Evolutionary conservation across 2,888 invertebrate species (phyloP).

Genomic region (Augochlorella aurata): DNA sequence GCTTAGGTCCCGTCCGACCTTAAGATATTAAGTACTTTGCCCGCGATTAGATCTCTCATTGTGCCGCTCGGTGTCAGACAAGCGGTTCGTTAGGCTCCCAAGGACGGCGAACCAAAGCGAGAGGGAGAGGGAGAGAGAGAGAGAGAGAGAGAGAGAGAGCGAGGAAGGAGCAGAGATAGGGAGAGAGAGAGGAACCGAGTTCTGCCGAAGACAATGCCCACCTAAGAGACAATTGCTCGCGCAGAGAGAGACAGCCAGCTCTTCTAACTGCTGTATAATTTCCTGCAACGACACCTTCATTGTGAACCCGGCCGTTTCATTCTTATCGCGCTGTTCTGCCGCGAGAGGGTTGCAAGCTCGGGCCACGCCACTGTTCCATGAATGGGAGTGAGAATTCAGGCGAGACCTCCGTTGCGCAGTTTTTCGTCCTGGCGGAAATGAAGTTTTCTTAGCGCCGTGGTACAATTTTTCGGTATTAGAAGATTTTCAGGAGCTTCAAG

Average conservation of each 20-base stretch:
- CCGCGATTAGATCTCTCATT: constrained; percentile 82
- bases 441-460: neutral
- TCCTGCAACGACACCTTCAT: constrained; percentile 83
- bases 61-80: constrained; percentile 80
- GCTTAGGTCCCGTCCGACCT: constrained; percentile 74
- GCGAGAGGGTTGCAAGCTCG: constrained; percentile 55
- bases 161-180: constrained; percentile 25
- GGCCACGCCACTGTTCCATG: constrained; percentile 16
- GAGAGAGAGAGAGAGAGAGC: constrained; percentile 5
- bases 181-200: constrained; percentile 52
- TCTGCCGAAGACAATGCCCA: constrained; percentile 75
- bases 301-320: constrained; percentile 79
- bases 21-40: constrained; percentile 82
- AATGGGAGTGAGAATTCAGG: constrained; percentile 29
- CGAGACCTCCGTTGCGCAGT: neutral
- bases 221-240: constrained; percentile 80
- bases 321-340: constrained; percentile 75
- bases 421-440: neutral
- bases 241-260: constrained; percentile 67
- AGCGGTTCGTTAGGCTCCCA: constrained; percentile 75
- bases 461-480: neutral
- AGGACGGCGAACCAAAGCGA: constrained; percentile 47
- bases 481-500: neutral
- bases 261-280: constrained; percentile 82
- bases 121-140: constrained; percentile 16